Percentiles rank a stretch among this genome's conserved stretches.
Evolutionary conservation across 2,113 vertebrate genomes (phyloP).

Genomic region (Caloenas nicobarica): DNA sequence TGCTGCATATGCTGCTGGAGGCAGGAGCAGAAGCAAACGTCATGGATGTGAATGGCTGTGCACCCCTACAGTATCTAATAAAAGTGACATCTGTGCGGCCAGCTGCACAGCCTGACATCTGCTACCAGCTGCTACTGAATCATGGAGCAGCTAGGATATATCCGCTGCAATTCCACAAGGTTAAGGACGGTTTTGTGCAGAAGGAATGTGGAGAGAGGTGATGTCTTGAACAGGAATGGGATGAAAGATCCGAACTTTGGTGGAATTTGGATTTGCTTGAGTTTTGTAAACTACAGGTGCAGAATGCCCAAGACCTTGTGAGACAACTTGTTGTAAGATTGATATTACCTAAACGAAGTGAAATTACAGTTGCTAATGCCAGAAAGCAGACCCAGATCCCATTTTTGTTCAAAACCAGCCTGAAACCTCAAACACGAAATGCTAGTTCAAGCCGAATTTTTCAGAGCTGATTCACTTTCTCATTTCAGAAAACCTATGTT

Average conservation of each 20-base stretch:
- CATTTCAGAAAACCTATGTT: not conserved
- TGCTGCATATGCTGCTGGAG: conserved; percentile 91
- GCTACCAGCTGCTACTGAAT: conserved; percentile 93
- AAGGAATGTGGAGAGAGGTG: not conserved
- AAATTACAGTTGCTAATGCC: not conserved
- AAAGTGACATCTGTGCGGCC: conserved; percentile 88
- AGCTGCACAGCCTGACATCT: conserved; percentile 82
- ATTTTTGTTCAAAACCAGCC: not conserved
- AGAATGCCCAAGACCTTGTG: not conserved
- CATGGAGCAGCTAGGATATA: conserved; percentile 87
- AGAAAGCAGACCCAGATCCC: not conserved
- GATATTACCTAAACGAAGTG: not conserved
- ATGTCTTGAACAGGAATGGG: not conserved
- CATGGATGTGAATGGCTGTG: conserved; percentile 94
- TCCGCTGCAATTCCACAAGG: conserved; percentile 97
- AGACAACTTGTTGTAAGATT: not conserved
- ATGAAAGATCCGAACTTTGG: not conserved
- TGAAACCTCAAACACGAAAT: not conserved
- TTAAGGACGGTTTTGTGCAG: conserved; percentile 30
- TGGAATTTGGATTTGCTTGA: not conserved
- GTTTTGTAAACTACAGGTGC: not conserved
- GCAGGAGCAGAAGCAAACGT: conserved; percentile 84
- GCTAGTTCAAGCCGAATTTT: not conserved
- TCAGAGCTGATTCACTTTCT: not conserved
- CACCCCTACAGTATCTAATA: conserved; percentile 90